These are phyloP conservation scores for Coilia nasus DNA, from an alignment of 2,797 vertebrate genomes.

Conservation along the genomic window DNA sequence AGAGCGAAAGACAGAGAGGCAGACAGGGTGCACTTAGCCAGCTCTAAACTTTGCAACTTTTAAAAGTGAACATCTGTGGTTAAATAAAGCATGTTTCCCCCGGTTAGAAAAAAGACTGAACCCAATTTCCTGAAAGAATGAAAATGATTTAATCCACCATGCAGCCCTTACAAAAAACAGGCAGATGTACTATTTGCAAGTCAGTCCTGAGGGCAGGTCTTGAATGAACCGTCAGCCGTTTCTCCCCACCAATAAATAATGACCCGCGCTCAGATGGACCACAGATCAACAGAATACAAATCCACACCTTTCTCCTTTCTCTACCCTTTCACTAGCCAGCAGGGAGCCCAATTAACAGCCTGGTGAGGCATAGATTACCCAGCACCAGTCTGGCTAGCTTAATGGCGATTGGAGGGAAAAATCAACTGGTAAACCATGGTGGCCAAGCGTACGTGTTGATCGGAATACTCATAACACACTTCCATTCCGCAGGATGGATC, in stretches of 20 bases:
- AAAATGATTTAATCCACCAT: conserved; percentile 66
- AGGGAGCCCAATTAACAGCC: conserved; percentile 11
- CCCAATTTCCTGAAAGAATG: neutral
- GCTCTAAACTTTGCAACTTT: neutral
- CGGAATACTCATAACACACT: neutral
- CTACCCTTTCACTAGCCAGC: conserved; percentile 23
- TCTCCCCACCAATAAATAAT: conserved; percentile 80
- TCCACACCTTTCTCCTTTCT: conserved; percentile 45
- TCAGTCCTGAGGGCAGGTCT: conserved; percentile 72
- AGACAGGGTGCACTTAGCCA: neutral
- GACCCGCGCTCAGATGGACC: conserved; percentile 67
- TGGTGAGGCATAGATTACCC: neutral
- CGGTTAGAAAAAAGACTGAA: neutral
- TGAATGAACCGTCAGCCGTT: conserved; percentile 73
- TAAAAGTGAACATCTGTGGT: neutral
- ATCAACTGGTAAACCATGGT: neutral
- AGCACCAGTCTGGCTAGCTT: neutral
- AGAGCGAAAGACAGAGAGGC: neutral
- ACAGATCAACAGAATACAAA: conserved; percentile 66
- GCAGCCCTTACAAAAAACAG: conserved; percentile 61
- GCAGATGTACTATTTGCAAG: conserved; percentile 67
- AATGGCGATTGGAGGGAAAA: neutral
- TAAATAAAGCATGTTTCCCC: conserved; percentile 7
- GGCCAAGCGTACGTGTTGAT: neutral
- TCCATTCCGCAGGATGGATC: neutral